A percentile compares a stretch with the other conserved stretches of the same genome.
Evolutionary conservation across 2,113 vertebrate species (phyloP).

Genomic region (Prionailurus bengalensis): DNA sequence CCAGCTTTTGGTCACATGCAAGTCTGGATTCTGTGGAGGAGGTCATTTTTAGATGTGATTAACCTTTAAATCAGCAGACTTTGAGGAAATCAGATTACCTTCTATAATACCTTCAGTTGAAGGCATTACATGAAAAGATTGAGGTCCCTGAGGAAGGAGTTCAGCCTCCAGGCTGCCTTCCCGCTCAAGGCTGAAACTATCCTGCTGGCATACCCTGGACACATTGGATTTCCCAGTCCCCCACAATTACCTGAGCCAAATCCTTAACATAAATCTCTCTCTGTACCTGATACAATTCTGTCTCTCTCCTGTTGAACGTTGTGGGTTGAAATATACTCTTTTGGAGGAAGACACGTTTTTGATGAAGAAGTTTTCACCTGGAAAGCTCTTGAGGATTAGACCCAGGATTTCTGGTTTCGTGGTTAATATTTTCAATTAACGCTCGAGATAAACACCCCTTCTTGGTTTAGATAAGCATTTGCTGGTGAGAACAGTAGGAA

Average conservation of each 20-base stretch:
- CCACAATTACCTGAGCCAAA: not conserved
- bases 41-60: not conserved
- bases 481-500: not conserved
- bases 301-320: not conserved
- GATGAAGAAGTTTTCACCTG: slow-evolving; percentile 42
- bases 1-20: not conserved
- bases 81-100: not conserved
- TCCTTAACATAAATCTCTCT: slow-evolving; percentile 36
- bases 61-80: not conserved
- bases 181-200: not conserved
- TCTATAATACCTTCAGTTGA: not conserved
- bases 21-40: not conserved
- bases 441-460: not conserved
- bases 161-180: not conserved
- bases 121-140: not conserved
- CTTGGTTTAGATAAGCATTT: not conserved
- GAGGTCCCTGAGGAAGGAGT: not conserved
- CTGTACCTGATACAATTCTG: not conserved
- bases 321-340: not conserved
- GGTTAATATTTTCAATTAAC: slow-evolving; percentile 27
- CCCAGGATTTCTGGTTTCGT: not conserved
- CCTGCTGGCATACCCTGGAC: not conserved
- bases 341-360: slow-evolving; percentile 21
- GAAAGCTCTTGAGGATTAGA: not conserved
- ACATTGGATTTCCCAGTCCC: not conserved